These are phyloP conservation scores for Argyresthia goedartella DNA, from an alignment of 2,888 invertebrate species.

Conservation along the genomic window DNA sequence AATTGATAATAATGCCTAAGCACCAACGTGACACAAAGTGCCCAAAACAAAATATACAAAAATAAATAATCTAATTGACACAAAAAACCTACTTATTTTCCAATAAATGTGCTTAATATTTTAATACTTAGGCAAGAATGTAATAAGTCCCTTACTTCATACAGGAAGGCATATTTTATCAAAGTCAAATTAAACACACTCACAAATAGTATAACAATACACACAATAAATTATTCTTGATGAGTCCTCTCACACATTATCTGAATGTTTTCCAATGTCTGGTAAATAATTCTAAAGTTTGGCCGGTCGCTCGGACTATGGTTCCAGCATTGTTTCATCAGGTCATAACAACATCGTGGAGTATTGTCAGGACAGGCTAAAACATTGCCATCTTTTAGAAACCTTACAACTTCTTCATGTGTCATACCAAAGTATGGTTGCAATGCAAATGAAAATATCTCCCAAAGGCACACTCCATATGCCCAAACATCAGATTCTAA, in stretches of 20 bases:
- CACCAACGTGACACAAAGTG: too few species aligned
- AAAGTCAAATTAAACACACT: not conserved
- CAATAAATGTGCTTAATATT: constrained; percentile 4
- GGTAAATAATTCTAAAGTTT: constrained; percentile 85
- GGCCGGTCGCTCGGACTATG: constrained; percentile 88
- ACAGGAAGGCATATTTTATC: constrained; percentile 2
- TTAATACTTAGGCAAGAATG: constrained; percentile 5
- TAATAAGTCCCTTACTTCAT: not conserved
- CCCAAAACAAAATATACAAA: too few species aligned
- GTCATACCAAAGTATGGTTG: constrained; percentile 98
- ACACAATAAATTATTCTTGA: constrained; percentile 30
- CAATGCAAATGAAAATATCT: constrained; percentile 95
- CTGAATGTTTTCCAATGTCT: constrained; percentile 80
- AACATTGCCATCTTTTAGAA: constrained; percentile 93
- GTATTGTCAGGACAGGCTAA: constrained; percentile 93
- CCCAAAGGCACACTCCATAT: constrained; percentile 96
- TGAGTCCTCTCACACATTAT: constrained; percentile 59
- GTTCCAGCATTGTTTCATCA: constrained; percentile 96
- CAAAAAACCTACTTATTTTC: constrained; percentile 7
- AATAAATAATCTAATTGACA: constrained; percentile 10
- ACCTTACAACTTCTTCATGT: constrained; percentile 96
- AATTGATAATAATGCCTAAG: too few species aligned
- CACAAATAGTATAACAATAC: constrained; percentile 1
- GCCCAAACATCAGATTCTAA: constrained; percentile 98
- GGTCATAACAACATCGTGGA: constrained; percentile 85